Evolutionary conservation across 2,797 vertebrate species (phyloP).

Genomic region (Triplophysa yarkandensis): DNA sequence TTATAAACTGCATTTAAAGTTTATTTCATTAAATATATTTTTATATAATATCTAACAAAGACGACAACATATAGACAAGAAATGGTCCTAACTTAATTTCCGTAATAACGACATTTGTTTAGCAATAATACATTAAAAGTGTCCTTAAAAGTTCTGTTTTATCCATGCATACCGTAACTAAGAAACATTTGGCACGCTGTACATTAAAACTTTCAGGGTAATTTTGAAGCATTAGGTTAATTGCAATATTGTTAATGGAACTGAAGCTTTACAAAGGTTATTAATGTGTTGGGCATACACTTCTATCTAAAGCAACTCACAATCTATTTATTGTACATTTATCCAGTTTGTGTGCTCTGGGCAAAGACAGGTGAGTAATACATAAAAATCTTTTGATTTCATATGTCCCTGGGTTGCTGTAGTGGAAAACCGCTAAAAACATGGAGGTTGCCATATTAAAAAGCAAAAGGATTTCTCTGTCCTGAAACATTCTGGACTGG

Average conservation of each 20-base stretch:
- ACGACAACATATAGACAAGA: too few relatives aligned
- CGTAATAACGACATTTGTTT: background rate
- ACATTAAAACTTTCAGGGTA: background rate
- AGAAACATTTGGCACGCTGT: background rate
- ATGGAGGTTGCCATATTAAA: slow-evolving; percentile 40
- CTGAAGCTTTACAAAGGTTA: background rate
- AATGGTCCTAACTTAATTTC: background rate
- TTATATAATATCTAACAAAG: too few relatives aligned
- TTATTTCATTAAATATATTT: background rate
- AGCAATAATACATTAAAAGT: background rate
- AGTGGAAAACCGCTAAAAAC: slow-evolving; percentile 25
- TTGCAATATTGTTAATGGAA: too few relatives aligned
- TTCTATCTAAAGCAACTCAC: background rate
- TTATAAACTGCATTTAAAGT: background rate
- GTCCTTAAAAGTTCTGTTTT: background rate
- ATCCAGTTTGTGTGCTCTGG: background rate
- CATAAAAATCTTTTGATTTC: background rate
- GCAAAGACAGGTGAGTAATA: background rate
- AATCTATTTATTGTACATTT: background rate
- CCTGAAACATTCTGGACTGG: slow-evolving; percentile 27
- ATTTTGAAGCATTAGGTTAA: background rate
- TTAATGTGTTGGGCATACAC: background rate
- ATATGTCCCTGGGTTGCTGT: slow-evolving; percentile 15
- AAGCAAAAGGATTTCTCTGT: slow-evolving; percentile 24
- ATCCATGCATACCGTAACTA: background rate